phyloP scores from a whole-genome alignment of 2,797 vertebrate species.

The Manis javanica region DNA sequence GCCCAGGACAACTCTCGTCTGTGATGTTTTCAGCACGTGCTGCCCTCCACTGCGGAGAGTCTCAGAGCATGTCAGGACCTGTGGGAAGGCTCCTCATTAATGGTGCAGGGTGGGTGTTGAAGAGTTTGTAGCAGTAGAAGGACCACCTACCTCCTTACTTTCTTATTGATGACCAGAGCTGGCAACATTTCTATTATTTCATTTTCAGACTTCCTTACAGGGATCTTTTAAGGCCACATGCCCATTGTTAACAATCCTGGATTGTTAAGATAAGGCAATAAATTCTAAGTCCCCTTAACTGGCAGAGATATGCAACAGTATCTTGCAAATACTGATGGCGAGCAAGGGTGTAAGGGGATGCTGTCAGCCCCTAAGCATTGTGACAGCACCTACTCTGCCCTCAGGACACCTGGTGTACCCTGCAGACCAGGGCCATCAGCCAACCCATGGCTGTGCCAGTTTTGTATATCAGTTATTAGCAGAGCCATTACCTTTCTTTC shows the following conservation, averaged over 20 bases:
- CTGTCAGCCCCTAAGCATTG: not conserved
- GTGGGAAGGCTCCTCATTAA: not conserved
- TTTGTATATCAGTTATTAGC: not conserved
- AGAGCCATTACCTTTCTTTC: not conserved
- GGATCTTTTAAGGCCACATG: constrained; percentile 25
- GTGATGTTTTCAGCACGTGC: accelerated
- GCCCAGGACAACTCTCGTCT: not conserved
- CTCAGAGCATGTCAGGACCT: not conserved
- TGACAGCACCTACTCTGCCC: not conserved
- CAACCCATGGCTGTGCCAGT: not conserved
- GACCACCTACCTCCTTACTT: not conserved
- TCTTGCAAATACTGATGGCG: not conserved
- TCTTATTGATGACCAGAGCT: not conserved
- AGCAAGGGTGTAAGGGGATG: not conserved
- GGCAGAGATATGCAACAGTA: not conserved
- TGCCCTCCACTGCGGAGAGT: accelerated
- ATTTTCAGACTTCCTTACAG: not conserved
- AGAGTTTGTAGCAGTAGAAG: not conserved
- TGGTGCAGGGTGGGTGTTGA: not conserved
- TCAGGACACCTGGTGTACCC: not conserved
- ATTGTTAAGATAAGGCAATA: not conserved
- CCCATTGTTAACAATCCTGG: not conserved
- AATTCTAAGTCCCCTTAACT: not conserved
- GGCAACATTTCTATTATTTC: not conserved
- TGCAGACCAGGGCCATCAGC: not conserved